These are phyloP conservation scores for Turritopsis dohrnii DNA, from an alignment of 30 jellyfish, hydroid and myxozoan species.

Conservation along the genomic window DNA sequence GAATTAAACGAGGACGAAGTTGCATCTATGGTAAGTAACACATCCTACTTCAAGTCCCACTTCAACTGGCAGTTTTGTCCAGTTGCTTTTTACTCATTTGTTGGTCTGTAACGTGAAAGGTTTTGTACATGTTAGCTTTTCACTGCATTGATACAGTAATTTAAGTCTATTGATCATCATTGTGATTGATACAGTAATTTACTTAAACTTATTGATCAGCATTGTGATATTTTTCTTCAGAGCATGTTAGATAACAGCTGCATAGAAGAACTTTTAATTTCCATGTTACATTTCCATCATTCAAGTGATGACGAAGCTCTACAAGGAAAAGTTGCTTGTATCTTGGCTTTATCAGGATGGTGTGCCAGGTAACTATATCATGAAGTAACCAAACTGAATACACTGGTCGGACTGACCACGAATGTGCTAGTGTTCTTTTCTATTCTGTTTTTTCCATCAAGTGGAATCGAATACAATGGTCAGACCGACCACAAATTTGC, in stretches of 20 bases:
- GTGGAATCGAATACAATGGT: no score
- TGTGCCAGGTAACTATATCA: constrained; percentile 16
- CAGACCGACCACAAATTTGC: no score
- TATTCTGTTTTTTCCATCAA: no score
- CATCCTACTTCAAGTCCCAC: background rate
- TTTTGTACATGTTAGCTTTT: no score
- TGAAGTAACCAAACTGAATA: no score
- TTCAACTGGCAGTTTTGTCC: no score
- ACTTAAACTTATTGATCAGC: background rate
- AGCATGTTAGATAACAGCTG: constrained; percentile 27
- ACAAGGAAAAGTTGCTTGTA: constrained; percentile 40
- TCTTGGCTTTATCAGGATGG: constrained; percentile 39
- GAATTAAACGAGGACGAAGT: constrained; percentile 74
- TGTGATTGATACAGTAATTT: no score
- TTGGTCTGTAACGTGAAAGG: no score
- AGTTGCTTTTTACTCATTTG: background rate
- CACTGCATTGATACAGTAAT: no score
- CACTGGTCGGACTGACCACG: no score
- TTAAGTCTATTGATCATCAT: no score
- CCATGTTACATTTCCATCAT: constrained; percentile 11
- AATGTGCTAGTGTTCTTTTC: no score
- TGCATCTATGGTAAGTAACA: constrained; percentile 63
- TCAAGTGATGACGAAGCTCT: constrained; percentile 36
- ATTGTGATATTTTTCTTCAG: constrained; percentile 12
- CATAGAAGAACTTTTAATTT: constrained; percentile 15